Conservation (phyloP, 2,888 invertebrate species). For the Norana najaformis region DNA sequence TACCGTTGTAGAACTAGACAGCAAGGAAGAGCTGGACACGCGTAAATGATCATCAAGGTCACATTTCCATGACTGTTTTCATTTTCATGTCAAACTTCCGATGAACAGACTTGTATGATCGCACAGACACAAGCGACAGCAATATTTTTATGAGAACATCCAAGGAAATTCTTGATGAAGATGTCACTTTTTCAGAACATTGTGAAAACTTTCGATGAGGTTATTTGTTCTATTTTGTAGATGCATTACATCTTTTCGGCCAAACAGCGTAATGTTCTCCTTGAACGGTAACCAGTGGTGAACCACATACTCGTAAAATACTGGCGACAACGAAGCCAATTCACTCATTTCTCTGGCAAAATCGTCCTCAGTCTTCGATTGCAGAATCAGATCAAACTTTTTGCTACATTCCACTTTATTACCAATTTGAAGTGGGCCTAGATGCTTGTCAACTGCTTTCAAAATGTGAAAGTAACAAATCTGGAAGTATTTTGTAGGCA, state of each 20-base stretch:
- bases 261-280: neutral
- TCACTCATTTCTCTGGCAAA: neutral
- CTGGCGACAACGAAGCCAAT: neutral
- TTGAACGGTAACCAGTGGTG: neutral
- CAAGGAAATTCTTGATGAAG: neutral
- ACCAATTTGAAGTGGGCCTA: neutral
- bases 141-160: neutral
- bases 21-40: no score
- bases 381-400: neutral
- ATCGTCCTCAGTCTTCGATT: neutral
- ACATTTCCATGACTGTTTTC: no score
- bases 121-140: neutral
- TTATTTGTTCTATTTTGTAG: neutral
- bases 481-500: neutral
- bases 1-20: no score
- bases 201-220: neutral
- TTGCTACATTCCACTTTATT: neutral
- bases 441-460: neutral
- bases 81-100: neutral
- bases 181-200: neutral
- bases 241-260: neutral
- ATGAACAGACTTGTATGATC: neutral
- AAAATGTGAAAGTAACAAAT: neutral
- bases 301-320: neutral
- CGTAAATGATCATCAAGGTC: no score